Evolutionary conservation across 2,797 vertebrate genomes (phyloP), one percentile per base, ranked within the genome.

Genomic region (Yasuhikotakia modesta): DNA sequence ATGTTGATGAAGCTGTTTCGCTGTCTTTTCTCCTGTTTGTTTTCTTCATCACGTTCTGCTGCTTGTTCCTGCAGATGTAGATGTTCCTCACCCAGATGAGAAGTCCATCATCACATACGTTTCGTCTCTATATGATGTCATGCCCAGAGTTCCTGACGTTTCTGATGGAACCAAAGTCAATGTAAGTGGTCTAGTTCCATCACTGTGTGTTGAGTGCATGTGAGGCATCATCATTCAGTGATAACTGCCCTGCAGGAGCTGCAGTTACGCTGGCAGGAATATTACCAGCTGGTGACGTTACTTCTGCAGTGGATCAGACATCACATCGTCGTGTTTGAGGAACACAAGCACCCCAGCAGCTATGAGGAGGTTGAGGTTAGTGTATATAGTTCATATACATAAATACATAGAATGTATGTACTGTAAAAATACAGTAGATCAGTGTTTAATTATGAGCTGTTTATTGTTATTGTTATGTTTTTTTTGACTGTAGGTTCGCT

Each of bases 71-170:
- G 57, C 68, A 98, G 97, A 98, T 2, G 96, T 98, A 69, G 97
- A 98, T 0, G 96, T 98, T 17, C 88, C 94, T 0, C 96, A 98
- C 81, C 97, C 96, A 0, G 97, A 99, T 0, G 97, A 98, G 88
- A 99, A 99, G 79, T 99, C 96, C 80, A 95, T 99, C 90, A 98
- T 98, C 89, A 99, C 97, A 0, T 99, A 99, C 0, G 96, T 99
- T 13, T 98, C 96, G 0, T 98, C 97, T 0, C 79, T 99, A 77
- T 99, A 99, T 0, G 97, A 99, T 0, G 96, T 92, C 83, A 96
- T 98, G 95, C 97, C 97, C 0, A 88, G 96, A 0, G 96, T 98
- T n/a, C 97, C 97, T 0, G 95, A 95, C 0, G 93, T 90, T 5
- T 95, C 96, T 87, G 95, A 96, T 0, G 96, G 96, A 0, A 92